Conservation (phyloP, 1,140 invertebrate genomes). For the Planococcus citri region DNA sequence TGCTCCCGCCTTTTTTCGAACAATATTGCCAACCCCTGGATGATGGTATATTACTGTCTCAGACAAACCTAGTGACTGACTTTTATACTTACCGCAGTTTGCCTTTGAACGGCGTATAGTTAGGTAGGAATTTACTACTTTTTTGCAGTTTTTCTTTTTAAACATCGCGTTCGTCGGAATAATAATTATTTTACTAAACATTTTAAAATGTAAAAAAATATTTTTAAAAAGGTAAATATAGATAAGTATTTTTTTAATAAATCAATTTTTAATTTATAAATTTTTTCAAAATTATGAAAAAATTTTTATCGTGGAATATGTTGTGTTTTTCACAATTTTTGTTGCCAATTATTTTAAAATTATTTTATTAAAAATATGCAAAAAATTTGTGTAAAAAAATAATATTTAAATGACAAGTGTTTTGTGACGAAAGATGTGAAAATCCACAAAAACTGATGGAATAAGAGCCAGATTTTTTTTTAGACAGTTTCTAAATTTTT, state of each 20-base stretch:
- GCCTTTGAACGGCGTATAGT: background rate
- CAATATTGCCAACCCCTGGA: slow-evolving; percentile 5
- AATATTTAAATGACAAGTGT: too few relatives aligned
- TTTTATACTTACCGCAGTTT: background rate
- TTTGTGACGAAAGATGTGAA: too few relatives aligned
- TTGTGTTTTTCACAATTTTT: too few relatives aligned
- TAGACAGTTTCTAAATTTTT: too few relatives aligned
- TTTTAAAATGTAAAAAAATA: background rate
- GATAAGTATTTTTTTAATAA: background rate
- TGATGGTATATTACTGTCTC: background rate
- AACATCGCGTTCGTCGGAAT: background rate
- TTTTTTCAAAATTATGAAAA: too few relatives aligned
- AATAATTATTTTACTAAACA: background rate
- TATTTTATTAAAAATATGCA: too few relatives aligned
- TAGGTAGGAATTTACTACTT: background rate
- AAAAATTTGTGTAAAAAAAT: too few relatives aligned
- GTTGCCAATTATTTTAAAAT: too few relatives aligned
- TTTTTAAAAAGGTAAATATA: background rate
- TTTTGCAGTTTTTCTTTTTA: background rate
- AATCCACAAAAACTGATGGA: too few relatives aligned
- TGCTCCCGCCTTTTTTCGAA: background rate
- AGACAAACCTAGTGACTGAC: background rate
- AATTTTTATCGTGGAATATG: too few relatives aligned
- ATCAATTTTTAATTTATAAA: background rate
- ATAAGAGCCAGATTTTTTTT: too few relatives aligned